Percentiles rank a stretch among this genome's conserved stretches.
phyloP scores from a whole-genome alignment of 2,888 invertebrate genomes.

The Erebia ligea region DNA sequence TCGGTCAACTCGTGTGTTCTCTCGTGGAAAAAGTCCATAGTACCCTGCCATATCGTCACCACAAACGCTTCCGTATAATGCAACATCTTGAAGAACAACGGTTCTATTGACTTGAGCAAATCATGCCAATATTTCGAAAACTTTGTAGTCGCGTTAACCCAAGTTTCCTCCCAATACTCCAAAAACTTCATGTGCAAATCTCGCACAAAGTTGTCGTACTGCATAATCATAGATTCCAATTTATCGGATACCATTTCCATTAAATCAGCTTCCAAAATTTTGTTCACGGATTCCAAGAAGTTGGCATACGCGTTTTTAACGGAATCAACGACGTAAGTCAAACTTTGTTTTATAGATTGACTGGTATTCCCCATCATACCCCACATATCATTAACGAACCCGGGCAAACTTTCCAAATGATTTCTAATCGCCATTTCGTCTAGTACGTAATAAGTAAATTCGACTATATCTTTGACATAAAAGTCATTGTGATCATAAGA shows the following conservation, averaged over 20 bases:
- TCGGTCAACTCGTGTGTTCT: constrained; percentile 90
- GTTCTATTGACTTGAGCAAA: constrained; percentile 88
- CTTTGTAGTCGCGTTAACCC: constrained; percentile 86
- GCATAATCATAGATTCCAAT: constrained; percentile 87
- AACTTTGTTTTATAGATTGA: constrained; percentile 88
- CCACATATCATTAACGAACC: constrained; percentile 92
- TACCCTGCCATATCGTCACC: constrained; percentile 88
- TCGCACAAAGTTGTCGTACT: constrained; percentile 91
- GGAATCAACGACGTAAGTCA: constrained; percentile 89
- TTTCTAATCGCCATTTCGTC: constrained; percentile 91
- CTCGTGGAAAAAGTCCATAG: constrained; percentile 91
- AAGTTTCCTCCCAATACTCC: constrained; percentile 88
- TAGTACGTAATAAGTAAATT: constrained; percentile 86
- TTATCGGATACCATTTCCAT: constrained; percentile 87
- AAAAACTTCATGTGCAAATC: constrained; percentile 86
- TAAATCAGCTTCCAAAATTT: constrained; percentile 89
- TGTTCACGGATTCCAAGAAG: constrained; percentile 86
- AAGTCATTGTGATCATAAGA: constrained; percentile 93
- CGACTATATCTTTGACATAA: constrained; percentile 90
- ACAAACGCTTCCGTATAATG: constrained; percentile 89
- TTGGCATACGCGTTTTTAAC: constrained; percentile 88
- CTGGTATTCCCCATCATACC: constrained; percentile 94
- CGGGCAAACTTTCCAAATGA: constrained; percentile 90
- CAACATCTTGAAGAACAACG: constrained; percentile 88
- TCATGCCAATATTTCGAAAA: constrained; percentile 89